These are phyloP conservation scores for Temnothorax unifasciatus DNA, from an alignment of 2,888 invertebrate species.

Conservation along the genomic window DNA sequence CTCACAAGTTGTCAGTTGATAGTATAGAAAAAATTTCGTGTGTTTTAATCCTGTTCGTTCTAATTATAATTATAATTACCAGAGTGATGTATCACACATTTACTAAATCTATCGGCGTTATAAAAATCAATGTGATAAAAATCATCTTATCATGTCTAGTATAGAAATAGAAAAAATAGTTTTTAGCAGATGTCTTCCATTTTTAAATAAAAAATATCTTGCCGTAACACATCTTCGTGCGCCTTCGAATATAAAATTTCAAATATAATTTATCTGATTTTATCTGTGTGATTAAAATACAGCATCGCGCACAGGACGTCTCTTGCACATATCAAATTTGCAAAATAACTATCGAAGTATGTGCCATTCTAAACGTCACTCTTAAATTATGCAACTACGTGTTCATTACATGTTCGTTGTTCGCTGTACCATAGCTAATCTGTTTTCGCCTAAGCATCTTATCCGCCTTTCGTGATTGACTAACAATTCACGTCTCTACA, in stretches of 20 bases:
- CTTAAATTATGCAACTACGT: not conserved
- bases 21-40: not conserved
- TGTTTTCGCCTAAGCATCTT: slow-evolving; percentile 16
- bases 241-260: not conserved
- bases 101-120: not conserved
- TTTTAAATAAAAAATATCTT: not conserved
- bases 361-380: not conserved
- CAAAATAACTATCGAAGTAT: not conserved
- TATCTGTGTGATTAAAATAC: not conserved
- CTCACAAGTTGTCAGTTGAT: not conserved
- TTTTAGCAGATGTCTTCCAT: not conserved
- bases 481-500: slow-evolving; percentile 8
- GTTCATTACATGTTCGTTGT: slow-evolving; percentile 2
- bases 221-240: not conserved
- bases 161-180: not conserved
- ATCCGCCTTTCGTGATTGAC: slow-evolving; percentile 22
- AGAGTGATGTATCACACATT: not conserved
- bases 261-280: not conserved
- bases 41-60: not conserved
- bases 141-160: not conserved
- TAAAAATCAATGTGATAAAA: not conserved
- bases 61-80: not conserved
- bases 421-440: slow-evolving; percentile 2
- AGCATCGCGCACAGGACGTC: not conserved
- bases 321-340: not conserved